Conservation (phyloP, 92 coral and sea anemone species). For the Hydrozoanthus gracilis region DNA sequence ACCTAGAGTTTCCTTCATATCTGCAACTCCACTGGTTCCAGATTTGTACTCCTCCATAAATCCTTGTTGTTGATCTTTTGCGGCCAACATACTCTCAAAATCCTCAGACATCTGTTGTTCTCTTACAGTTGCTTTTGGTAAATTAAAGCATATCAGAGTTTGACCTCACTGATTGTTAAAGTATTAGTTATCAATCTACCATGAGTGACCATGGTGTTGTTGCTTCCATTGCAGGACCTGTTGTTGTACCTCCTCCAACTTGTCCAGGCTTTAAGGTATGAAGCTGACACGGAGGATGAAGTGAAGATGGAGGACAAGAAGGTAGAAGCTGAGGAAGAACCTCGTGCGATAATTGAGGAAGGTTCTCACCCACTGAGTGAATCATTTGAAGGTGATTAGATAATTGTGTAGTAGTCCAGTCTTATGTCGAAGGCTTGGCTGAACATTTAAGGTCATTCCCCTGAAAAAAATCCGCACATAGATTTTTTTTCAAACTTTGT, state of each 20-base stretch:
- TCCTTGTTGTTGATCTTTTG: neutral
- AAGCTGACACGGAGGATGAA: slow-evolving; percentile 63
- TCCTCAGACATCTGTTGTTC: neutral
- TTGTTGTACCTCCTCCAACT: slow-evolving; percentile 94
- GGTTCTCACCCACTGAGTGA: slow-evolving; percentile 39
- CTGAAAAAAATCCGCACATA: too few relatives aligned
- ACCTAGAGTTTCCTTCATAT: neutral
- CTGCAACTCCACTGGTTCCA: neutral
- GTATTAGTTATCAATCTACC: neutral
- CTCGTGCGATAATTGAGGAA: slow-evolving; percentile 18
- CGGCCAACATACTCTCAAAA: neutral
- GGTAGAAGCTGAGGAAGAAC: slow-evolving; percentile 47
- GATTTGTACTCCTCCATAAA: neutral
- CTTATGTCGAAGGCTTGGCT: neutral
- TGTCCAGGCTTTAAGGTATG: slow-evolving; percentile 96
- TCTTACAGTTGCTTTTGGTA: neutral
- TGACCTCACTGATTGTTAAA: neutral
- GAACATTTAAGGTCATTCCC: too few relatives aligned
- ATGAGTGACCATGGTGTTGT: neutral
- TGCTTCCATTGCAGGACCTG: slow-evolving; percentile 69
- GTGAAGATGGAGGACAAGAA: slow-evolving; percentile 60
- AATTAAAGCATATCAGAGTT: neutral
- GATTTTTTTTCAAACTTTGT: too few relatives aligned
- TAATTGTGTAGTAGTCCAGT: neutral
- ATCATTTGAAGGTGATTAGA: slow-evolving; percentile 30